Evolutionary conservation across 2,888 invertebrate genomes (phyloP).

Genomic region (Cinara cedri): DNA sequence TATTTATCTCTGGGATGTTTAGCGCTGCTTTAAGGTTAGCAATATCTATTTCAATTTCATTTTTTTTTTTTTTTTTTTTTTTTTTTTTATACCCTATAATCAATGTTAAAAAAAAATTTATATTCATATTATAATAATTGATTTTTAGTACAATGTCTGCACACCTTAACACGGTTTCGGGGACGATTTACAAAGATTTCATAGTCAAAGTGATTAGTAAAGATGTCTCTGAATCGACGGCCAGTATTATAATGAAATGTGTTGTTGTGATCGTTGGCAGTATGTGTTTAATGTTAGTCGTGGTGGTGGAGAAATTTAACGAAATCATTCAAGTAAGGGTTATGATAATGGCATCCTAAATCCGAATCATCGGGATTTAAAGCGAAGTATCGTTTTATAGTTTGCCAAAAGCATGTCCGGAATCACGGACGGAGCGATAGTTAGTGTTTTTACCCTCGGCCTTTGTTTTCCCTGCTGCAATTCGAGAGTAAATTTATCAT

Average conservation of each 20-base stretch:
- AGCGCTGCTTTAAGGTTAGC: constrained; percentile 74
- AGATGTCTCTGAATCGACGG: constrained; percentile 69
- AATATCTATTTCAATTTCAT: no score
- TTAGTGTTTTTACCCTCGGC: constrained; percentile 47
- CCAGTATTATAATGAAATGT: constrained; percentile 72
- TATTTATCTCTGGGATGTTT: constrained; percentile 77
- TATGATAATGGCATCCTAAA: no score
- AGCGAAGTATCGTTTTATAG: constrained; percentile 62
- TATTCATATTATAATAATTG: no score
- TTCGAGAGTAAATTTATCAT: no score
- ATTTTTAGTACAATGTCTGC: constrained; percentile 75
- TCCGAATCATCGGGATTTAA: no score
- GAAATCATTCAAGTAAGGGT: constrained; percentile 67
- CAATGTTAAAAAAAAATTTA: no score
- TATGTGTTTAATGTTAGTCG: constrained; percentile 72
- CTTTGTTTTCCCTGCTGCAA: no score
- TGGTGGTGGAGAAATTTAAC: constrained; percentile 75
- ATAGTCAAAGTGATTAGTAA: constrained; percentile 72
- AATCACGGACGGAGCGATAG: constrained; percentile 60
- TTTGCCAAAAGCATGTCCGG: constrained; percentile 61
- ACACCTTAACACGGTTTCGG: constrained; percentile 80
- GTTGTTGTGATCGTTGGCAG: constrained; percentile 72
- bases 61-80: constrained; percentile 30
- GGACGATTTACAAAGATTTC: constrained; percentile 79
- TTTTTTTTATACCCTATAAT: no score